A percentile compares a stretch with the other conserved stretches of the same genome.
Evolutionary conservation across 2,888 invertebrate genomes (phyloP).

Genomic region (Yponomeuta sedellus): DNA sequence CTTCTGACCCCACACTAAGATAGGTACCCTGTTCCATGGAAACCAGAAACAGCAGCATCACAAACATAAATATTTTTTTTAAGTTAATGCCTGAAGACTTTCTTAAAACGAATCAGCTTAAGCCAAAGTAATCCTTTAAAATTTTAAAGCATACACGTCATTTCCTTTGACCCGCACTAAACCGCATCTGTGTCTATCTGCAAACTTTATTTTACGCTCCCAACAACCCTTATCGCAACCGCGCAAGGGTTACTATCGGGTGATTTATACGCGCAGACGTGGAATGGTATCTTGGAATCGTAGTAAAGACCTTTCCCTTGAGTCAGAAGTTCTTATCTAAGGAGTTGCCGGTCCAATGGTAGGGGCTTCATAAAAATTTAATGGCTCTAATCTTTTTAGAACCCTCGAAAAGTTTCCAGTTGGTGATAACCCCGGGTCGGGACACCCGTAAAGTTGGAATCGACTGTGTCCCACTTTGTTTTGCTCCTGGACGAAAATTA

Average conservation of each 20-base stretch:
- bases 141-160: constrained; percentile 6
- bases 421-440: constrained; percentile 51
- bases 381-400: constrained; percentile 63
- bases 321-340: constrained; percentile 45
- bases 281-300: background rate
- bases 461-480: constrained; percentile 36
- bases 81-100: background rate
- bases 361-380: constrained; percentile 64
- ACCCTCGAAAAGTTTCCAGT: constrained; percentile 51
- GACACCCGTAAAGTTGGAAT: constrained; percentile 50
- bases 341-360: constrained; percentile 47
- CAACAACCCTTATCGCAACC: background rate
- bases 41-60: too few relatives aligned
- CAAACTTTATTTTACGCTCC: background rate
- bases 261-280: background rate
- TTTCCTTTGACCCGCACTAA: constrained; percentile 1
- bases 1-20: too few relatives aligned
- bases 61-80: too few relatives aligned
- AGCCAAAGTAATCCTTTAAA: background rate
- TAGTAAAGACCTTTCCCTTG: constrained; percentile 27
- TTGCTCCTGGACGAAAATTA: constrained; percentile 12
- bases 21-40: too few relatives aligned
- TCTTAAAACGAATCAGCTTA: background rate
- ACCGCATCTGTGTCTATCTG: constrained; percentile 5
- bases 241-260: background rate